Percentiles rank a stretch among this genome's conserved stretches.
Conservation (phyloP, 2,888 invertebrate genomes). For the Eilema depressum region DNA sequence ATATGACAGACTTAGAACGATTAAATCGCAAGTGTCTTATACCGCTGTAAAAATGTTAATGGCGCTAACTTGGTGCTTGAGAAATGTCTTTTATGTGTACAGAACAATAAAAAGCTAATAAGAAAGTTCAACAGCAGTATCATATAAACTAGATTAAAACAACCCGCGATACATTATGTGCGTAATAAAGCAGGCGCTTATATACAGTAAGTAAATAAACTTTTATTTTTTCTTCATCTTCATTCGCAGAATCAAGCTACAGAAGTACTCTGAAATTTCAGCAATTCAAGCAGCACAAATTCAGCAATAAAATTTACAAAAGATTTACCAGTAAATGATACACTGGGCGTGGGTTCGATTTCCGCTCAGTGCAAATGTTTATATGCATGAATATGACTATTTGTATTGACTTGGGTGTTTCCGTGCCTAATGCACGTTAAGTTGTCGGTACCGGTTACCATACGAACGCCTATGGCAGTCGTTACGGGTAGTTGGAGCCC, state of each 20-base stretch:
- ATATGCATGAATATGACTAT: too few relatives aligned
- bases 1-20: too few relatives aligned
- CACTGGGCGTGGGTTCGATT: too few relatives aligned
- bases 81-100: not conserved
- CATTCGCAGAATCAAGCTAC: not conserved
- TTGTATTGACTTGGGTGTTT: too few relatives aligned
- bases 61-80: not conserved
- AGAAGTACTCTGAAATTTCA: too few relatives aligned
- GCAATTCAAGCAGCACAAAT: not conserved
- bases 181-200: not conserved
- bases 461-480: too few relatives aligned
- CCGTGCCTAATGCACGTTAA: too few relatives aligned
- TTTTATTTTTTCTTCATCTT: not conserved
- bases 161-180: not conserved
- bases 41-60: not conserved
- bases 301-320: too few relatives aligned
- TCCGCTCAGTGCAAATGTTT: too few relatives aligned
- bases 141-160: not conserved
- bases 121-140: not conserved
- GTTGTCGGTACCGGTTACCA: too few relatives aligned
- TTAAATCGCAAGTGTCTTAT: not conserved
- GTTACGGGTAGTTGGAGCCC: too few relatives aligned
- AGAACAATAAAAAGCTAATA: conserved; percentile 2
- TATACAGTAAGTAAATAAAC: not conserved
- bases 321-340: too few relatives aligned